Evolutionary conservation across 2,888 invertebrate genomes (phyloP), one percentile per base, ranked within the genome.

Genomic region (Laothoe populi): DNA sequence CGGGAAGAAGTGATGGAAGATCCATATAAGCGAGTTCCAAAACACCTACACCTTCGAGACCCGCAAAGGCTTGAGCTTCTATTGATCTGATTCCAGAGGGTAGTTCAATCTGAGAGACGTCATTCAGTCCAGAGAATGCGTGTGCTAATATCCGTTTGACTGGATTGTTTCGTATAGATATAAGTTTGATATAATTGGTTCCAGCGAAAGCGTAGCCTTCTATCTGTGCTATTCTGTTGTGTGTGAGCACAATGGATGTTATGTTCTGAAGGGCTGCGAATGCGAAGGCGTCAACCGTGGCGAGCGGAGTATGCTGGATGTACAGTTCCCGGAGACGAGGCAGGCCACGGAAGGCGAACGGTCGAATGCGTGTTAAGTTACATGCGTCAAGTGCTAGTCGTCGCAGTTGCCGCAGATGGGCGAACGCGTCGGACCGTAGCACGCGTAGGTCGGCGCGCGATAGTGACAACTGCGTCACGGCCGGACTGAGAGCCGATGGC

Each of bases 381-480:
- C 98, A 98, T 71, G 96, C 96, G 84, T 98, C 97, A 74, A 98
- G 94, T 13, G 95, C 96, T 57, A 99, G 95, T 75, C 97, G 97
- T 69, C 96, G 95, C 66, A 98, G 92, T 66, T 95, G 94, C n/a
- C 95, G 94, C 64, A 98, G 92, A n/a, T 96, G 96, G 38, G 95
- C 94, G 84, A 97, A 97, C 4, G 97, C 96, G 82, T 97, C 97
- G 67, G 96, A 96, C 73, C 96, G 95, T 76, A 97, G 95, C 73
- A 96, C 92, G 62, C 96, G 95, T 79, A 98, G 96, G 84, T 96
- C 95, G 87, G 98, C 98, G 80, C 97, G 96, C 46, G 97, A 96
- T 71, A 98, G 87, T 0, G 98, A 96, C 67, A 98, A 93, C 84
- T 98, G 97, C 83, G 96, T 96, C 73, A 98, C 96, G 62, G 95